A percentile compares a stretch with the other conserved stretches of the same genome.
These are phyloP conservation scores for Dromius quadrimaculatus DNA, from an alignment of 2,888 invertebrate species.

Conservation along the genomic window DNA sequence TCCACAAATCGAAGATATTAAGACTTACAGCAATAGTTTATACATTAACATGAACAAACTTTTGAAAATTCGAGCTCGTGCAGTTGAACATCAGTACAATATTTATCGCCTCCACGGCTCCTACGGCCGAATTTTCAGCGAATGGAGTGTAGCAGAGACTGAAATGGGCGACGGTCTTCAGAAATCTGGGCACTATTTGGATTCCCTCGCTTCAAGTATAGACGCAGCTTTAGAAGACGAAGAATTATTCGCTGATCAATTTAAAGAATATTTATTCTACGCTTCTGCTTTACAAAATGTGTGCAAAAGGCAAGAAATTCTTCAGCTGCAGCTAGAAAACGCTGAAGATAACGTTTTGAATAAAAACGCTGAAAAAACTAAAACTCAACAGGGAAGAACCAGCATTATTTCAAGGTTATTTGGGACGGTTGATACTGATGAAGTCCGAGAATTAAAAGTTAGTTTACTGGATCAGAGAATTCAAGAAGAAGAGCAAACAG, in stretches of 20 bases:
- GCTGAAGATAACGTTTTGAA: constrained; percentile 71
- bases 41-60: constrained; percentile 74
- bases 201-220: constrained; percentile 70
- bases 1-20: constrained; percentile 79
- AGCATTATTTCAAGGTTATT: constrained; percentile 81
- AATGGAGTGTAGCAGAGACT: constrained; percentile 87
- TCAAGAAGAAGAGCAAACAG: constrained; percentile 71
- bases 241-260: constrained; percentile 84
- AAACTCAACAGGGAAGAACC: constrained; percentile 76
- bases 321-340: constrained; percentile 79
- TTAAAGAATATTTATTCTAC: constrained; percentile 86
- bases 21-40: constrained; percentile 80
- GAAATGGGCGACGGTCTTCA: constrained; percentile 85
- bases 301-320: constrained; percentile 79
- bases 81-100: constrained; percentile 82
- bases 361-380: constrained; percentile 70
- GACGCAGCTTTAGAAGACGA: constrained; percentile 84
- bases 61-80: constrained; percentile 74
- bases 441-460: constrained; percentile 78
- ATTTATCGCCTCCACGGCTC: constrained; percentile 84
- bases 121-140: constrained; percentile 85
- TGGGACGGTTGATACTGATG: constrained; percentile 82
- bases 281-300: constrained; percentile 80
- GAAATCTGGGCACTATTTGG: constrained; percentile 75
- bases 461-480: constrained; percentile 77